Evolutionary conservation across 2,888 invertebrate species (phyloP).

Genomic region (Cheilosia vernalis): DNA sequence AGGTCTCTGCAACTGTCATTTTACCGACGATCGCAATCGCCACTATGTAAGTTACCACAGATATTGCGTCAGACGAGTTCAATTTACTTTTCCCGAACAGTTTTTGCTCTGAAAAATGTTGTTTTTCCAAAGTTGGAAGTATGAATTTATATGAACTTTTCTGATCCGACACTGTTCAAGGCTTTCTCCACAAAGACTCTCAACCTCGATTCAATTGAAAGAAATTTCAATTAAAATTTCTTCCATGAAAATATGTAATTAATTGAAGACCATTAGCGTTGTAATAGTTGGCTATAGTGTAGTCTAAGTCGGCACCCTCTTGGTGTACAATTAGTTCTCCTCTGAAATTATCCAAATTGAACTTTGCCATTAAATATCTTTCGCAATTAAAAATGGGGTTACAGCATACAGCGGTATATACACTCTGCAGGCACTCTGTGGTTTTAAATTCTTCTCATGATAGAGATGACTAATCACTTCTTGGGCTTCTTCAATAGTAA

Average conservation of each 20-base stretch:
- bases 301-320: conserved; percentile 63
- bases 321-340: conserved; percentile 67
- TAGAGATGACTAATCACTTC: conserved; percentile 65
- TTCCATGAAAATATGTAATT: conserved; percentile 9
- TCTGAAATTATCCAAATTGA: conserved; percentile 73
- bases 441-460: conserved; percentile 51
- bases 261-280: conserved; percentile 18
- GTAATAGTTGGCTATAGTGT: conserved; percentile 32
- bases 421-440: neutral
- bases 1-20: too few relatives aligned
- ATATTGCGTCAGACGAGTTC: too few relatives aligned
- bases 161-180: neutral
- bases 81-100: too few relatives aligned
- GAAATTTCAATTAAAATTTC: conserved; percentile 53
- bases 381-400: conserved; percentile 65
- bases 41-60: too few relatives aligned
- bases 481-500: conserved; percentile 64
- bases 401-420: conserved; percentile 15
- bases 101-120: neutral
- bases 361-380: conserved; percentile 74
- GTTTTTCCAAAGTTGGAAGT: neutral
- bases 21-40: too few relatives aligned
- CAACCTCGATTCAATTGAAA: conserved; percentile 51
- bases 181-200: conserved; percentile 28
- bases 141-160: neutral